phyloP scores from a whole-genome alignment of 2,797 vertebrate genomes.

The Megaceryle alcyon region DNA sequence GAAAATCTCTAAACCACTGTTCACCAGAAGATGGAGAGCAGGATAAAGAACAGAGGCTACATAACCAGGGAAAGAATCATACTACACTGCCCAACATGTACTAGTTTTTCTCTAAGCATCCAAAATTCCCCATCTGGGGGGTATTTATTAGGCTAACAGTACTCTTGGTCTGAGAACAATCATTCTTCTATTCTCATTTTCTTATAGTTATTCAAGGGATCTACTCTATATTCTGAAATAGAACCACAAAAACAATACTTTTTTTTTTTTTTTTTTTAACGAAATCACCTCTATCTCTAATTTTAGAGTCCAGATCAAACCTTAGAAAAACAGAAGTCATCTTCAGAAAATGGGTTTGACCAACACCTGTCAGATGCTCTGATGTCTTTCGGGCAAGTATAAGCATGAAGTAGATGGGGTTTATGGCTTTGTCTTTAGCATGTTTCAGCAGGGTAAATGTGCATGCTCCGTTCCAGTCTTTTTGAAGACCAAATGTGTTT shows the following conservation, averaged over 20 bases:
- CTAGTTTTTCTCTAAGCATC: background rate
- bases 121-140: background rate
- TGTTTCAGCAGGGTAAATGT: background rate
- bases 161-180: background rate
- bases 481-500: background rate
- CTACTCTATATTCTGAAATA: background rate
- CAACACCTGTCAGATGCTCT: background rate
- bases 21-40: background rate
- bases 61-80: background rate
- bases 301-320: background rate
- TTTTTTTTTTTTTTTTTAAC: background rate
- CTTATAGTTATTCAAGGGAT: background rate
- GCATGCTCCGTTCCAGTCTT: background rate
- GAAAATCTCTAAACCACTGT: background rate
- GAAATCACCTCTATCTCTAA: background rate
- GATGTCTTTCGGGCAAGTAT: background rate
- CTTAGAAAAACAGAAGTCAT: background rate
- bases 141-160: background rate
- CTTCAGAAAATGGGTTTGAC: background rate
- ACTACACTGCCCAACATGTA: background rate
- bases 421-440: background rate
- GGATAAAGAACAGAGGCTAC: background rate
- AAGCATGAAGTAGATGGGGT: background rate
- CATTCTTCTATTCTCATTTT: background rate
- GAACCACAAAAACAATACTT: background rate